Base-by-base conservation (phyloP, 2,888 invertebrate genomes). In the Noctua comes region DNA sequence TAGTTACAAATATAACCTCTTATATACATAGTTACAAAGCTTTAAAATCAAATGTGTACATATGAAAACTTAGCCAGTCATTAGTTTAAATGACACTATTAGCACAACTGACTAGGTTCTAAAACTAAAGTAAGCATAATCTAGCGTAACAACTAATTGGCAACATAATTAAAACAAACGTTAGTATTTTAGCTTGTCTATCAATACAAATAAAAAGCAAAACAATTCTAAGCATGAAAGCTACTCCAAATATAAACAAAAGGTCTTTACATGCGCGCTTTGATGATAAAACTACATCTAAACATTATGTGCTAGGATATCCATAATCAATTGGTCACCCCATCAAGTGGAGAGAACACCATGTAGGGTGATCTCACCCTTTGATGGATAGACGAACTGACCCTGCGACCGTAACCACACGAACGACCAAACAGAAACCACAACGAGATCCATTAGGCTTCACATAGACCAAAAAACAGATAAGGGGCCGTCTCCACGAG, bases 301-400 rank as follows among this genome's bases (percentile, higher is more conserved):
- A 71, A 78, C 66, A 91, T 93, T 94, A 96, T 95, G 91, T 95
- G 96, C 97, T 95, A 95, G 94, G 94, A 95, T 95, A 95, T 90
- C 97, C 95, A 93, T 91, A 92, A 95, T 95, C 97, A 95, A 95
- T 94, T 91, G 82, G 88, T 88, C 92, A 96, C 95, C 95, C 97
- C 95, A 97, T 95, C 95, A 95, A 95, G 93, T 76, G 82, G 68
- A 79, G 73, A 86, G 73, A 86, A 90, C 91, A 92, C 68, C 43
- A 69, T 6, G 24, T 4, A 68, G 68, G 48, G 79, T 91, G 89
- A 90, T 90, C 79, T 77, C 82, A 40, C 83, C 86, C 80, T 94
- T 94, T 94, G 95, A 95, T 96, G 94, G 96, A 96, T 96, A 95
- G 90, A 94, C 90, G 83, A 93, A 95, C 94, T 95, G 97, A 96